Conservation (phyloP, 2,888 invertebrate genomes). For the Tricholauxania praeusta region DNA sequence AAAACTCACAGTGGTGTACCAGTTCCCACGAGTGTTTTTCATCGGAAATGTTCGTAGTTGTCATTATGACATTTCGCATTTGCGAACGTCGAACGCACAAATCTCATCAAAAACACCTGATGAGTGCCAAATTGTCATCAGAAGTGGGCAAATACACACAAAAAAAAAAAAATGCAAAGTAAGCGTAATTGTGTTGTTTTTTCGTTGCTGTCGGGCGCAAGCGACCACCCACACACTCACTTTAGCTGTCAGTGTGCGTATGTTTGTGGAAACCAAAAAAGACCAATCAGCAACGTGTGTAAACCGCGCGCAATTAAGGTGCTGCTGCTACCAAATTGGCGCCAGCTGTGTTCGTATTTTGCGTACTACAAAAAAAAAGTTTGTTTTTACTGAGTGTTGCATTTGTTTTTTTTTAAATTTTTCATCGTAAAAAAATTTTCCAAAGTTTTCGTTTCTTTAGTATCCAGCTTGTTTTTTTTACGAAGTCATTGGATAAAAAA, state of each 20-base stretch:
- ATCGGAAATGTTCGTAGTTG: no score
- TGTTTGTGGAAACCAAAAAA: no score
- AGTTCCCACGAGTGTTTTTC: no score
- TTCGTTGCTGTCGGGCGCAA: no score
- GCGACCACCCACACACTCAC: no score
- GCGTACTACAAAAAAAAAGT: background rate
- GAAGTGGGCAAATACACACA: background rate
- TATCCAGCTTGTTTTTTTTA: no score
- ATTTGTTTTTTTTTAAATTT: background rate
- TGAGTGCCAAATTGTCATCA: constrained; percentile 9
- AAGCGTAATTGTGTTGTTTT: no score
- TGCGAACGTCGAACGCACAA: background rate
- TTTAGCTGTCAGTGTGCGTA: no score
- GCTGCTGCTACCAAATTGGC: background rate
- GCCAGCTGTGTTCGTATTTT: constrained; percentile 5
- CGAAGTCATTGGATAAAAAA: no score
- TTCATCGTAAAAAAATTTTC: background rate
- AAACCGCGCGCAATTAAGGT: background rate
- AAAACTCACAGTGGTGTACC: no score
- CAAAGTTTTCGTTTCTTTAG: background rate
- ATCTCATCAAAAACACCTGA: constrained; percentile 30
- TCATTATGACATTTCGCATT: constrained; percentile 20
- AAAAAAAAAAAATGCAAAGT: no score
- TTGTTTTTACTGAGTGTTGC: no score
- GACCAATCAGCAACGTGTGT: background rate